Evolutionary conservation across 2,888 invertebrate species (phyloP).

Genomic region (Melinaea marsaeus): DNA sequence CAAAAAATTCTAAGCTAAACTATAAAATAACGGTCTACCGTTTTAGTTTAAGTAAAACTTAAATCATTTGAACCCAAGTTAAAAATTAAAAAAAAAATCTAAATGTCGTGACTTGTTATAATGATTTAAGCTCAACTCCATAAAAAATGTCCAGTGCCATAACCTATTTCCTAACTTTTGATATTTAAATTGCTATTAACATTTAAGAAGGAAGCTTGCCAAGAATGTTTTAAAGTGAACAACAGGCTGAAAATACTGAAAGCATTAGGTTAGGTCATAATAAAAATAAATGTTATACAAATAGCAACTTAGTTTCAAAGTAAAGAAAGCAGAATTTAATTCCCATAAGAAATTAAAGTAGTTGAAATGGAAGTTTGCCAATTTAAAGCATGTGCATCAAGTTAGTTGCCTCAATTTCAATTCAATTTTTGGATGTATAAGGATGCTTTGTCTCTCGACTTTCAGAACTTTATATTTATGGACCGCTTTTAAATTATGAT

Average conservation of each 20-base stretch:
- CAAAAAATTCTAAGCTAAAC: conserved; percentile 32
- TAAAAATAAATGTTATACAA: background rate
- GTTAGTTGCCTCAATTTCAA: conserved; percentile 28
- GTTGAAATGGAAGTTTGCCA: conserved; percentile 60
- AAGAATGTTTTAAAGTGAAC: too few relatives aligned
- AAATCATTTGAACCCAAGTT: background rate
- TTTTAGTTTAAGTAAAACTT: conserved; percentile 13
- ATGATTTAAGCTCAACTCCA: too few relatives aligned
- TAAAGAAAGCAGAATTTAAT: conserved; percentile 12
- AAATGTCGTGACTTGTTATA: too few relatives aligned
- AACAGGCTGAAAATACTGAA: background rate
- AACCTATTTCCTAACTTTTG: too few relatives aligned
- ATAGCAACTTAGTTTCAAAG: background rate
- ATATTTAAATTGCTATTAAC: too few relatives aligned
- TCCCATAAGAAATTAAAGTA: conserved; percentile 26
- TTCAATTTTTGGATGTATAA: conserved; percentile 13
- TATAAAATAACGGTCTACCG: conserved; percentile 20
- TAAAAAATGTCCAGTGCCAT: too few relatives aligned
- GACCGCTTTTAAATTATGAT: too few relatives aligned
- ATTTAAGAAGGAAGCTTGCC: too few relatives aligned
- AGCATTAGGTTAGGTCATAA: background rate
- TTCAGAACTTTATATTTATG: too few relatives aligned
- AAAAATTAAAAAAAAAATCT: too few relatives aligned
- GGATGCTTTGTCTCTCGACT: too few relatives aligned
- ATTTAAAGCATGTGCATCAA: conserved; percentile 24